These are phyloP conservation scores for Trachymyrmex cornetzi DNA, from an alignment of 1,140 invertebrate species.

Conservation along the genomic window DNA sequence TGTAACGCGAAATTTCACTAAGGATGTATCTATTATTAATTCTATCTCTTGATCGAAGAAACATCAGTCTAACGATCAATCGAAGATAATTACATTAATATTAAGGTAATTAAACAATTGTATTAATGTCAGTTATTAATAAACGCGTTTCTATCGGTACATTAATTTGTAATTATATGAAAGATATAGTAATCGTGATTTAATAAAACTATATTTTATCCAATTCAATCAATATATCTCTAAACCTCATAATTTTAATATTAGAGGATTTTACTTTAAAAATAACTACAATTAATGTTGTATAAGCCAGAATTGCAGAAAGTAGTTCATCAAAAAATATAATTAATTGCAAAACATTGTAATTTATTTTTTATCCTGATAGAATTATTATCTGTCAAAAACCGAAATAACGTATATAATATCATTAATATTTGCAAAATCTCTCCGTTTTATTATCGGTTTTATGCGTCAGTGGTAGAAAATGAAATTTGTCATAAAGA, in stretches of 20 bases:
- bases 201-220: not conserved
- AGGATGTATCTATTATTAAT: slow-evolving; percentile 5
- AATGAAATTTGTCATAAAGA: slow-evolving; percentile 67
- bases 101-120: not conserved
- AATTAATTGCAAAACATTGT: not conserved
- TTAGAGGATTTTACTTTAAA: not conserved
- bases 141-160: not conserved
- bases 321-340: not conserved
- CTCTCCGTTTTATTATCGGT: slow-evolving; percentile 9
- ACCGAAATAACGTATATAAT: not conserved
- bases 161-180: not conserved
- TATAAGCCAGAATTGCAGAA: not conserved
- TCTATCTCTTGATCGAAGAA: not conserved
- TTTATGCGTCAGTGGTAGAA: slow-evolving; percentile 44
- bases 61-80: not conserved
- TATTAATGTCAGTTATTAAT: not conserved
- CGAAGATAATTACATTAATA: slow-evolving; percentile 15
- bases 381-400: not conserved
- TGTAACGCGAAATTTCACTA: not conserved
- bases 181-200: not conserved
- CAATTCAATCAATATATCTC: slow-evolving; percentile 4
- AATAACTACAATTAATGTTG: slow-evolving; percentile 11
- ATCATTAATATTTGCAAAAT: slow-evolving; percentile 23
- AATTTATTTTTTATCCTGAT: not conserved
- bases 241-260: slow-evolving; percentile 2